Evolutionary conservation across 2,888 invertebrate genomes (phyloP).

Genomic region (Hemithea aestivaria): DNA sequence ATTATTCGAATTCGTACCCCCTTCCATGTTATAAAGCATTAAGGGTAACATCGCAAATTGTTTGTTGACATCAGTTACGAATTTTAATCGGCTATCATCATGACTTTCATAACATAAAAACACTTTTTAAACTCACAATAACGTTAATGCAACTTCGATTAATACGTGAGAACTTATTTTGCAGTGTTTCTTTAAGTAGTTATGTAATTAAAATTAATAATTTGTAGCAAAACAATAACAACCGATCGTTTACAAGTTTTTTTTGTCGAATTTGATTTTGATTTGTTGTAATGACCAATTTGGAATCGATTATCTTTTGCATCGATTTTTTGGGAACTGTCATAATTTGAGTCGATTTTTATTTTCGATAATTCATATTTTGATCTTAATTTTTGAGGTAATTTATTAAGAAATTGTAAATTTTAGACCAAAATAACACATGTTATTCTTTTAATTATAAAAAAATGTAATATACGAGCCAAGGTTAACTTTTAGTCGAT

Average conservation of each 20-base stretch:
- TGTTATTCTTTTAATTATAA: too few relatives aligned
- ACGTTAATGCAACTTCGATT: constrained; percentile 47
- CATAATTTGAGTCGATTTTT: constrained; percentile 14
- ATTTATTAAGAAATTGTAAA: too few relatives aligned
- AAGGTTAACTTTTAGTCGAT: too few relatives aligned
- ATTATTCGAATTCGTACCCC: constrained; percentile 48
- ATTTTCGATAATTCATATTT: neutral
- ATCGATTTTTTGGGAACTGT: neutral
- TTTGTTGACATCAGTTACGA: constrained; percentile 40
- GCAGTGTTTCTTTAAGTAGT: constrained; percentile 36
- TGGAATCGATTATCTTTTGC: neutral
- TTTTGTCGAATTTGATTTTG: constrained; percentile 32
- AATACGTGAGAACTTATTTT: constrained; percentile 54
- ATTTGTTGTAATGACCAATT: constrained; percentile 27
- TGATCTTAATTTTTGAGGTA: too few relatives aligned
- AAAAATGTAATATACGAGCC: too few relatives aligned
- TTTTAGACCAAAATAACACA: too few relatives aligned
- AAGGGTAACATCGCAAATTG: constrained; percentile 68
- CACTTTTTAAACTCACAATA: constrained; percentile 28
- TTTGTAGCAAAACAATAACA: constrained; percentile 48
- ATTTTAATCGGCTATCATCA: constrained; percentile 72
- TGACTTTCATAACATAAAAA: constrained; percentile 42
- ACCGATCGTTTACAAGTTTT: constrained; percentile 46
- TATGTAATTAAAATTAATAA: constrained; percentile 33
- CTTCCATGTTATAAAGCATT: constrained; percentile 71